Conservation (phyloP, 2,888 invertebrate genomes). For the Cephus pulcher region DNA sequence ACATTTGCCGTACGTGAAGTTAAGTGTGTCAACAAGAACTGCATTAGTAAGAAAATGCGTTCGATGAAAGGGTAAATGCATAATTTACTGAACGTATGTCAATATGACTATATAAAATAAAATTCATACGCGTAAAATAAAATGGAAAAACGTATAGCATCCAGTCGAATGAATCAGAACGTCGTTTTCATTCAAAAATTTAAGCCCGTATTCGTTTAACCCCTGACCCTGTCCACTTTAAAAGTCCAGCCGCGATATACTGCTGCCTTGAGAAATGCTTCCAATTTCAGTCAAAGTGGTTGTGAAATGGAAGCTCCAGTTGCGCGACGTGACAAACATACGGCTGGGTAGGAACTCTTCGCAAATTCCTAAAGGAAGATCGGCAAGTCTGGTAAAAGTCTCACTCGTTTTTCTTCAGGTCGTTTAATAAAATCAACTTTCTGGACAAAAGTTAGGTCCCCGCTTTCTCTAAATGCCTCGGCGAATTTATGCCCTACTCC, state of each 20-base stretch:
- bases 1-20: not conserved
- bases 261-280: conserved; percentile 56
- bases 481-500: conserved; percentile 47
- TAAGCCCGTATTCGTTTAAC: not conserved
- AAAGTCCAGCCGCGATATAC: conserved; percentile 27
- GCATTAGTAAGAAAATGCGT: not conserved
- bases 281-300: conserved; percentile 63
- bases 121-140: not conserved
- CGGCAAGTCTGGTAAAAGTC: not conserved
- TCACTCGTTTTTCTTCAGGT: conserved; percentile 50
- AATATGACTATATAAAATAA: not conserved
- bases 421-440: conserved; percentile 58
- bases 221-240: conserved; percentile 34
- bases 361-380: conserved; percentile 38
- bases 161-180: conserved; percentile 27
- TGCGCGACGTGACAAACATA: conserved; percentile 60
- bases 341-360: conserved; percentile 37
- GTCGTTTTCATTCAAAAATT: conserved; percentile 18
- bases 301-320: conserved; percentile 45
- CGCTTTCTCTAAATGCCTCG: conserved; percentile 34
- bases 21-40: not conserved
- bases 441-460: conserved; percentile 23
- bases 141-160: conserved; percentile 13
- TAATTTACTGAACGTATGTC: not conserved
- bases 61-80: not conserved